Percentiles rank a stretch among this genome's conserved stretches.
Evolutionary conservation across 2,888 invertebrate genomes (phyloP).

Genomic region (Brenthis hecate): DNA sequence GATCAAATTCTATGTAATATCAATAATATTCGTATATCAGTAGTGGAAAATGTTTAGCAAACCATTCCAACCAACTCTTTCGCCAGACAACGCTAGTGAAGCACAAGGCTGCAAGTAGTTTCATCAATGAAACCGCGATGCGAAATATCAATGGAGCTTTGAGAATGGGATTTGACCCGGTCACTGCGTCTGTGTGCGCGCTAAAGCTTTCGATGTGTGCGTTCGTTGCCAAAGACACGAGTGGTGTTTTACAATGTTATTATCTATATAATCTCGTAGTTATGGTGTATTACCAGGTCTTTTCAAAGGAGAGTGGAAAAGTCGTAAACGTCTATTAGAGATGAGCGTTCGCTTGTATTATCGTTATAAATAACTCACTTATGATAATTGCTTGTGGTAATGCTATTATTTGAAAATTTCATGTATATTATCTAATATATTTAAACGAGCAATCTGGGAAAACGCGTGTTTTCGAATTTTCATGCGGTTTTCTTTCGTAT

Average conservation of each 20-base stretch:
- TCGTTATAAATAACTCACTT: not conserved
- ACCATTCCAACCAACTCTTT: not conserved
- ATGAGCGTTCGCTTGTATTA: not conserved
- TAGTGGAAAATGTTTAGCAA: too few species aligned
- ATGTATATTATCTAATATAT: too few species aligned
- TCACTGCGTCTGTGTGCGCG: slow-evolving; percentile 61
- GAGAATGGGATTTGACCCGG: slow-evolving; percentile 74
- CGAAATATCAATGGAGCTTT: slow-evolving; percentile 77
- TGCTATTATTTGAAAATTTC: too few species aligned
- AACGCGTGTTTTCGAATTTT: too few species aligned
- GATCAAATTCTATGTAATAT: too few species aligned
- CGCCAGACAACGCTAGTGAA: slow-evolving; percentile 14
- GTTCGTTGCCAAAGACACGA: slow-evolving; percentile 42
- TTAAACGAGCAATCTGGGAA: too few species aligned
- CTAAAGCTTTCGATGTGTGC: slow-evolving; percentile 34
- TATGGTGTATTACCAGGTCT: slow-evolving; percentile 15
- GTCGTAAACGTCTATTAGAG: slow-evolving; percentile 1
- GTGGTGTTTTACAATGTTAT: slow-evolving; percentile 16
- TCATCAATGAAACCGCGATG: slow-evolving; percentile 73
- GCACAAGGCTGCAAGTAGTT: slow-evolving; percentile 43
- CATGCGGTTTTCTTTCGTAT: too few species aligned
- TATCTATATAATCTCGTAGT: slow-evolving; percentile 23
- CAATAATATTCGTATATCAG: too few species aligned
- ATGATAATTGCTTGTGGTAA: not conserved
- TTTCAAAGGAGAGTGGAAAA: slow-evolving; percentile 1